These are phyloP conservation scores for Acanthurus lineatus DNA, from an alignment of 2,797 vertebrate species.

Conservation along the genomic window DNA sequence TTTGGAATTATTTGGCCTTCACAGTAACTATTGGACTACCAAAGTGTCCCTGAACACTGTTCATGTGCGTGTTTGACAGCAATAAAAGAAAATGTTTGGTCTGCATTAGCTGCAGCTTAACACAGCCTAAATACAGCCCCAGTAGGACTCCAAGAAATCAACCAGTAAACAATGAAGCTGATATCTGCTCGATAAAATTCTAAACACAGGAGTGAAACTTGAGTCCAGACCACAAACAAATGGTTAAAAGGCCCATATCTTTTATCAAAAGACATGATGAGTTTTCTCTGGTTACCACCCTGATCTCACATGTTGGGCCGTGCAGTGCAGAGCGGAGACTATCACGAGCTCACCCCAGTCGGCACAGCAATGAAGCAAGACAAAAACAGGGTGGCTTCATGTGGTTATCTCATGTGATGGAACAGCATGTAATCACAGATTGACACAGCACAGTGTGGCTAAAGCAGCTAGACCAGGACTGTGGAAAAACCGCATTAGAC, in stretches of 20 bases:
- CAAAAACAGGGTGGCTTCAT: neutral
- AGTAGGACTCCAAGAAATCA: neutral
- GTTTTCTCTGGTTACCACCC: neutral
- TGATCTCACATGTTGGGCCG: neutral
- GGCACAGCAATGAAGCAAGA: too few relatives aligned
- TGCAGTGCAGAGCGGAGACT: neutral
- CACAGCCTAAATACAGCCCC: too few relatives aligned
- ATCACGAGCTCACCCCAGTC: neutral
- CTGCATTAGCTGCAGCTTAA: neutral
- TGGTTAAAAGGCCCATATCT: neutral
- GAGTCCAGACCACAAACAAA: neutral
- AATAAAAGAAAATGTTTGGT: neutral
- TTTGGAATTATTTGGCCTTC: too few relatives aligned
- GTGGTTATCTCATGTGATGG: neutral
- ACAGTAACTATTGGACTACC: too few relatives aligned
- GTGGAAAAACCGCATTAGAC: neutral
- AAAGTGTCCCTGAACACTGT: neutral
- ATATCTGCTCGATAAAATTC: neutral
- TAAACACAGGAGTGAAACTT: neutral
- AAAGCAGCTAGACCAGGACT: neutral
- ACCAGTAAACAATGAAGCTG: neutral
- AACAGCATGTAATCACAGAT: conserved; percentile 9
- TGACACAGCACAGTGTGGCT: neutral
- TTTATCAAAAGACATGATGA: neutral
- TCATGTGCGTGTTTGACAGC: neutral